These are phyloP conservation scores for Phalacrocorax pelagicus DNA, from an alignment of 2,113 vertebrate genomes.

Conservation along the genomic window DNA sequence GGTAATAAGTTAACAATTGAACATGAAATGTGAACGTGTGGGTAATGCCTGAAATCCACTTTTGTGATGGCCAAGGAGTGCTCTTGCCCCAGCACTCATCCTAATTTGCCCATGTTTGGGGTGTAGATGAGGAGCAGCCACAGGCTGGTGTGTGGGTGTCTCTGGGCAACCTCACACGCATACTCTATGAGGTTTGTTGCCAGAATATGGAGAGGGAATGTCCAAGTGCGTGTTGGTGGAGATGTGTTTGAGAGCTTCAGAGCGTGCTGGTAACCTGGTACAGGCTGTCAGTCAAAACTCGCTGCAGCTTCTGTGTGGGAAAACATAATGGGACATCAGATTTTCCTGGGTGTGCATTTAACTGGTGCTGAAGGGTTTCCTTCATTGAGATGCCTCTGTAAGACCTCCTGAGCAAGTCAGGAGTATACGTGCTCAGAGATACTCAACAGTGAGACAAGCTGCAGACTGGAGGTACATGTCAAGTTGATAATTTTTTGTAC, in stretches of 20 bases:
- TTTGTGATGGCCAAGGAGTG: background rate
- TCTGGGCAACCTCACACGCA: fast-evolving
- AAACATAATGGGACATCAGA: fast-evolving
- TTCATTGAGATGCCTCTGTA: background rate
- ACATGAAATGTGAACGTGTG: background rate
- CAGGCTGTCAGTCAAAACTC: background rate
- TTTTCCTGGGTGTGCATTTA: background rate
- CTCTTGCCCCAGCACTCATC: background rate
- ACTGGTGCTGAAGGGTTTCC: background rate
- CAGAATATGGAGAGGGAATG: background rate
- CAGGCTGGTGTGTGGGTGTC: background rate
- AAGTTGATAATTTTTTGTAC: background rate
- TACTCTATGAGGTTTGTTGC: background rate
- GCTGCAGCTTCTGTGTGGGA: background rate
- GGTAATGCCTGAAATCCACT: background rate
- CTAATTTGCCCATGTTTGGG: fast-evolving
- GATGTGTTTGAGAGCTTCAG: background rate
- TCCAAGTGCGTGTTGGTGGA: fast-evolving
- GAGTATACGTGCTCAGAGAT: fast-evolving
- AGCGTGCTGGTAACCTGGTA: background rate
- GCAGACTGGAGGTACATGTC: background rate
- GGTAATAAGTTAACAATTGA: background rate
- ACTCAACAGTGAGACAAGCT: background rate
- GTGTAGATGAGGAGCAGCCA: background rate
- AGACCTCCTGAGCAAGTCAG: background rate